phyloP scores from a whole-genome alignment of 1,140 invertebrate species.

The Belonocnema kinseyi region DNA sequence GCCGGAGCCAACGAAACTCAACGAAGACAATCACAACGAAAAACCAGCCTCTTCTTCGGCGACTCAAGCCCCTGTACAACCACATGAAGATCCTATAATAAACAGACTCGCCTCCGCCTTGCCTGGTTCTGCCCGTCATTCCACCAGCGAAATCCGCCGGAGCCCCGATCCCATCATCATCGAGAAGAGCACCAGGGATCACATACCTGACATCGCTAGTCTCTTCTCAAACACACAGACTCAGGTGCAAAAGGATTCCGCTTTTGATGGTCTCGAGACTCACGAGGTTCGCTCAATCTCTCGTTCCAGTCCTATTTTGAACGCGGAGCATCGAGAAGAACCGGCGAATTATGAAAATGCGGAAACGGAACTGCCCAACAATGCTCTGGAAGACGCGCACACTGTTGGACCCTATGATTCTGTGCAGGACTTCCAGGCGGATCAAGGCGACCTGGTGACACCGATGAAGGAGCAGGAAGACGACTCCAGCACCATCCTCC shows the following conservation, averaged over 20 bases:
- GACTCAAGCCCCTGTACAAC: conserved; percentile 38
- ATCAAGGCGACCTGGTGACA: conserved; percentile 59
- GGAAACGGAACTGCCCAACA: conserved; percentile 61
- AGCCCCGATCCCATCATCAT: conserved; percentile 42
- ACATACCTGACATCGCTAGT: conserved; percentile 69
- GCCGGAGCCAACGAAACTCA: conserved; percentile 42
- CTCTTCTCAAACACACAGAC: conserved; percentile 63
- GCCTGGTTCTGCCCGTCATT: conserved; percentile 34
- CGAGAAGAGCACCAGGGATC: conserved; percentile 54
- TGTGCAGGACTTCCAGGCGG: conserved; percentile 64
- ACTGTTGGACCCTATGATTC: conserved; percentile 71
- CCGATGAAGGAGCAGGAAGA: conserved; percentile 67
- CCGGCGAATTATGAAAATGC: conserved; percentile 44
- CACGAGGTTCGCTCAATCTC: conserved; percentile 62
- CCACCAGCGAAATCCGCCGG: conserved; percentile 39
- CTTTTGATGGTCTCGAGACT: conserved; percentile 68
- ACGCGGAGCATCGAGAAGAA: conserved; percentile 59
- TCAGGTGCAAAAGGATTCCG: conserved; percentile 59
- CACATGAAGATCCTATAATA: conserved; percentile 56
- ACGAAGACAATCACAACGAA: conserved; percentile 34
- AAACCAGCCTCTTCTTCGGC: conserved; percentile 43
- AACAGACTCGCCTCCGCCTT: conserved; percentile 40
- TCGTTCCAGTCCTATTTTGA: conserved; percentile 52
- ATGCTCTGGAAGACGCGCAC: conserved; percentile 61
- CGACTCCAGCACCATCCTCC: conserved; percentile 71